phyloP scores from a whole-genome alignment of 2,888 invertebrate genomes.

The Caenorhabditis japonica region DNA sequence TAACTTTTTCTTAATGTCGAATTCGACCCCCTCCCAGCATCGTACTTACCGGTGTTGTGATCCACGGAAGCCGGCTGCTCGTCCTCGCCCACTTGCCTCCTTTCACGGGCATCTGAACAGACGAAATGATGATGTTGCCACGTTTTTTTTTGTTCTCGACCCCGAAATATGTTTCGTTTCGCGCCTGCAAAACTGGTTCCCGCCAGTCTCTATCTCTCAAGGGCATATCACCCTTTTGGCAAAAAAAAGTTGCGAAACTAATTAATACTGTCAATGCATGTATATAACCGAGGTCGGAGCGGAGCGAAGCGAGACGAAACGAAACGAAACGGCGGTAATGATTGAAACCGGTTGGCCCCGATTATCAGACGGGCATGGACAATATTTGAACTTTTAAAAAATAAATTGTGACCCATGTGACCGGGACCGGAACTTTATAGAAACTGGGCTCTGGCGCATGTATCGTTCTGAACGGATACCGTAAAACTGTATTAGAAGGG shows the following conservation, averaged over 20 bases:
- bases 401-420: too few relatives aligned
- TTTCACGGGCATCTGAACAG: slow-evolving; percentile 6
- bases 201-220: too few relatives aligned
- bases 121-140: slow-evolving; percentile 13
- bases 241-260: slow-evolving; percentile 47
- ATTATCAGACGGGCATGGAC: too few relatives aligned
- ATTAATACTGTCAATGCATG: slow-evolving; percentile 37
- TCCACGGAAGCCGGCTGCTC: slow-evolving; percentile 40
- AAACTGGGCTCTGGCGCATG: too few relatives aligned
- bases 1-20: neutral
- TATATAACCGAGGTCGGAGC: slow-evolving; percentile 30
- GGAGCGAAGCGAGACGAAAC: neutral
- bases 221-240: slow-evolving; percentile 24
- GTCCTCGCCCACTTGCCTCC: neutral
- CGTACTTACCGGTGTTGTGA: slow-evolving; percentile 40
- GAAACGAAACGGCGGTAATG: slow-evolving; percentile 1
- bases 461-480: too few relatives aligned
- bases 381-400: too few relatives aligned
- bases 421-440: too few relatives aligned
- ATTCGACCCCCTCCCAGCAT: slow-evolving; percentile 14
- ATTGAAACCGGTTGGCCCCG: slow-evolving; percentile 25
- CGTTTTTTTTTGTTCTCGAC: slow-evolving; percentile 9
- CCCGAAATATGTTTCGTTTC: slow-evolving; percentile 21
- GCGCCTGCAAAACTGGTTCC: slow-evolving; percentile 32
- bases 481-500: too few relatives aligned